Evolutionary conservation across 2,888 invertebrate genomes (phyloP).

Genomic region (Thymelicus lineola): DNA sequence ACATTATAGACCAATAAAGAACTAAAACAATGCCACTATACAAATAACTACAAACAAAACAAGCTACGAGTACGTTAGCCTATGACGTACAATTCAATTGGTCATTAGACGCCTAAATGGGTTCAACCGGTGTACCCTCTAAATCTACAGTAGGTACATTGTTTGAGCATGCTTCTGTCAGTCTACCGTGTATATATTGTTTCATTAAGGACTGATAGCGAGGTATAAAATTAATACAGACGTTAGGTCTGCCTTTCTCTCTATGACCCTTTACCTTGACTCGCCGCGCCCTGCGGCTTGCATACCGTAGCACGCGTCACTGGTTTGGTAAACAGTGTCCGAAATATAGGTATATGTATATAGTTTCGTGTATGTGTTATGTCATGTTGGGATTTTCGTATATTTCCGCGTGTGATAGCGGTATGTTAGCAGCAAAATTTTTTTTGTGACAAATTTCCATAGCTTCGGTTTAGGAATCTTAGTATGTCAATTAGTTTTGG

Average conservation of each 20-base stretch:
- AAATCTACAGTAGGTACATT: slow-evolving; percentile 28
- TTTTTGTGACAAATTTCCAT: neutral
- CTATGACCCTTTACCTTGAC: slow-evolving; percentile 82
- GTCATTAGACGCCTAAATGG: slow-evolving; percentile 21
- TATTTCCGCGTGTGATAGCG: too few relatives aligned
- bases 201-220: slow-evolving; percentile 44
- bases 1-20: too few relatives aligned
- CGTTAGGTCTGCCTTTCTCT: slow-evolving; percentile 71
- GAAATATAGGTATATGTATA: neutral
- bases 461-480: too few relatives aligned
- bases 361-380: neutral
- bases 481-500: too few relatives aligned
- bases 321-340: slow-evolving; percentile 43
- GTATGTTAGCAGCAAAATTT: neutral
- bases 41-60: neutral
- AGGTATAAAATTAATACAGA: slow-evolving; percentile 59
- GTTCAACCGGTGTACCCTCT: slow-evolving; percentile 20
- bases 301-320: slow-evolving; percentile 73
- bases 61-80: slow-evolving; percentile 1
- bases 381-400: neutral
- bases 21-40: too few relatives aligned
- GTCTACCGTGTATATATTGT: slow-evolving; percentile 37
- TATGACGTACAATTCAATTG: slow-evolving; percentile 28
- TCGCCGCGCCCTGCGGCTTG: slow-evolving; percentile 76
- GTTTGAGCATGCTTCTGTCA: slow-evolving; percentile 31